phyloP scores from a whole-genome alignment of 2,888 invertebrate genomes.

The Corbicula japonica region DNA sequence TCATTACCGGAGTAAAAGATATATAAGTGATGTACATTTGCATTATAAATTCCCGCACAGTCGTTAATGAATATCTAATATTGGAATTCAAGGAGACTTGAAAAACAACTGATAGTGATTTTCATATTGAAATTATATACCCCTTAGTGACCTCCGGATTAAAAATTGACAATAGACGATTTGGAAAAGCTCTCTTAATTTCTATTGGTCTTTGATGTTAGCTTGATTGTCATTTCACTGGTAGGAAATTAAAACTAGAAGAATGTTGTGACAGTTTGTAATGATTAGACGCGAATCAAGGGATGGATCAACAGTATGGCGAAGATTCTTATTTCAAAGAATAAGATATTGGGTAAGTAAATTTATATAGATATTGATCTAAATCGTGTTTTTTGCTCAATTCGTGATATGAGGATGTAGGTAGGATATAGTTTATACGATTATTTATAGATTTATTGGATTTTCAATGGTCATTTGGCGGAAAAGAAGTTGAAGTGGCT shows the following conservation, averaged over 20 bases:
- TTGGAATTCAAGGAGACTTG: constrained; percentile 65
- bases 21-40: constrained; percentile 63
- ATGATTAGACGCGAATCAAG: constrained; percentile 64
- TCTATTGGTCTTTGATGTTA: constrained; percentile 78
- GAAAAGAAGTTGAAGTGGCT: constrained; percentile 17
- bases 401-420: neutral
- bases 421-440: neutral
- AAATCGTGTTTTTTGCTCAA: neutral
- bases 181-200: constrained; percentile 74
- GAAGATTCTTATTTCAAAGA: constrained; percentile 29
- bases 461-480: constrained; percentile 34
- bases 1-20: constrained; percentile 61
- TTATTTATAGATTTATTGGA: constrained; percentile 31
- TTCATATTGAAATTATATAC: constrained; percentile 74
- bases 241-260: constrained; percentile 68
- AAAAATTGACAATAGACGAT: constrained; percentile 72
- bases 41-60: constrained; percentile 59
- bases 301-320: constrained; percentile 36
- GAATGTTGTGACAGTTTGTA: constrained; percentile 75
- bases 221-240: constrained; percentile 71
- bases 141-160: constrained; percentile 73
- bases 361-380: neutral
- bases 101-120: constrained; percentile 70
- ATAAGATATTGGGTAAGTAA: constrained; percentile 32
- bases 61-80: constrained; percentile 68